Evolutionary conservation across 2,113 vertebrate species (phyloP), one percentile per base, ranked within the genome.

Genomic region (Astur gentilis): DNA sequence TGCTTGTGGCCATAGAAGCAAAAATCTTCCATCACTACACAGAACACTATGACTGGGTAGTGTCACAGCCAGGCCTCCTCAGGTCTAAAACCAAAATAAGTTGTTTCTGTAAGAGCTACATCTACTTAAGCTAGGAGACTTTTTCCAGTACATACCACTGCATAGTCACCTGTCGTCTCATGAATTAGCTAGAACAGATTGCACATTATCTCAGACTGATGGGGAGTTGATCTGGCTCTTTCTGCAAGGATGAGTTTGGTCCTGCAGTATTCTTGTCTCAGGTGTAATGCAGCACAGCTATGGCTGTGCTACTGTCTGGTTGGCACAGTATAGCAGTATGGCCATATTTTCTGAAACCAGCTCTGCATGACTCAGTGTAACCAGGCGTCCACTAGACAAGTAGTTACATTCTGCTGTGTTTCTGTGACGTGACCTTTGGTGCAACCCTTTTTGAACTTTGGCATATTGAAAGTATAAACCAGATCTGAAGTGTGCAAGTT

Each of bases 401-500:
- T 34, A 49, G 34, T 81, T 49, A 15, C 13, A 8, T 76, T 75
- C 57, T 83, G 26, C 70, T 90, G 21, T 40, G 47, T 80, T 94
- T 49, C 79, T 93, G 38, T 61, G 57, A 40, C 32, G 11, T 0
- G 76, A 94, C 82, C 95, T 93, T 94, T 69, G 82, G 60, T 91
- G 34, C 36, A 88, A 20, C 26, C 25, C 36, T 61, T 93, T 71
- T 29, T 80, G 71, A 92, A 86, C 58, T 88, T 76, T 18, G 45
- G 27, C 49, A 5, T 40, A 44, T 69, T 79, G 78, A 67, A 84
- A 93, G 57, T 57, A 76, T 47, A 90, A 85, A 95, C 75, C 70
- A 47, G 55, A 95, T 36, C 77, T 82, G 73, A 92, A 94, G 42
- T 62, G 55, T 78, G 77, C 71, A 62, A 73, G 70, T 84, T 94